A percentile compares a stretch with the other conserved stretches of the same genome.
These are phyloP conservation scores for Fulmarus glacialis DNA, from an alignment of 2,113 vertebrate genomes.

Conservation along the genomic window DNA sequence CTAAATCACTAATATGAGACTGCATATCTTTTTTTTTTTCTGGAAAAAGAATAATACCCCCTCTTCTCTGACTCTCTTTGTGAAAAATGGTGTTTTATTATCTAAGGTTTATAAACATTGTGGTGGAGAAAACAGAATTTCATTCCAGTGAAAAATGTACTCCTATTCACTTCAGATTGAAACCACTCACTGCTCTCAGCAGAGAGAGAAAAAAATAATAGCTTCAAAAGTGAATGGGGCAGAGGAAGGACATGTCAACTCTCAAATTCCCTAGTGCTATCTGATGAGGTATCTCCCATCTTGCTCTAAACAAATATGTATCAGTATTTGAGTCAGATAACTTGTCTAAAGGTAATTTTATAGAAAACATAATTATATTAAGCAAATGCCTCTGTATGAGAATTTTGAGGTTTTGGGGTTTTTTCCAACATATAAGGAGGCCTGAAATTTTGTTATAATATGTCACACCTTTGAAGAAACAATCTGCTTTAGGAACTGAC, in stretches of 20 bases:
- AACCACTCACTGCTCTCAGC: neutral
- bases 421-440: neutral
- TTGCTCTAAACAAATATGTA: neutral
- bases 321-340: neutral
- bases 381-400: neutral
- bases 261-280: neutral
- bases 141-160: conserved; percentile 35
- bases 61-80: neutral
- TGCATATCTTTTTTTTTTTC: neutral
- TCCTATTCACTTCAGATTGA: neutral
- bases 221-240: neutral
- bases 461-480: neutral
- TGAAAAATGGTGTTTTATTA: neutral
- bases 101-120: neutral
- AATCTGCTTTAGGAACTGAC: neutral
- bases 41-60: neutral
- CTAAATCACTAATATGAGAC: neutral
- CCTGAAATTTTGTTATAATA: neutral
- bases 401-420: neutral
- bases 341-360: neutral
- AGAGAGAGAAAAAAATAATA: neutral
- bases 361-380: neutral
- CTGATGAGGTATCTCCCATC: neutral
- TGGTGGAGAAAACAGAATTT: neutral
- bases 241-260: neutral